A percentile compares a stretch with the other conserved stretches of the same genome.
Conservation (phyloP, 2,113 vertebrate species). For the Sinocyclocheilus anophthalmus region DNA sequence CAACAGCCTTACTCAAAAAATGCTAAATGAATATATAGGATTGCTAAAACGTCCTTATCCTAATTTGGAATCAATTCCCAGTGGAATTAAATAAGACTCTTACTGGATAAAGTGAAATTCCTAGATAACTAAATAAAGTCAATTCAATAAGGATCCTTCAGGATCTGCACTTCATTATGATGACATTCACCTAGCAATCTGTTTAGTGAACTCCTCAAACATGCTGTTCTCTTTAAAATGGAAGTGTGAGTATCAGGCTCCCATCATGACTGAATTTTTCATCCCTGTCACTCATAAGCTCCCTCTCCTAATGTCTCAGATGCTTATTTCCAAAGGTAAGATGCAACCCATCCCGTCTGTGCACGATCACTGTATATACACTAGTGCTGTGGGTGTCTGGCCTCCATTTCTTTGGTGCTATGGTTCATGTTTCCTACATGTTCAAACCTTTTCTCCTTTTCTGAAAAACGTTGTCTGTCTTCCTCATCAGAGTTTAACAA, state of each 20-base stretch:
- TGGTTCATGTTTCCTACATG: constrained; percentile 13
- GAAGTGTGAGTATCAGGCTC: constrained; percentile 69
- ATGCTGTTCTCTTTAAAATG: constrained; percentile 35
- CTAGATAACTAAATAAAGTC: too few relatives aligned
- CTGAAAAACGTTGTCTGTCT: background rate
- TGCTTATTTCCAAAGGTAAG: constrained; percentile 94
- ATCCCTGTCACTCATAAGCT: constrained; percentile 86
- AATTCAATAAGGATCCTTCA: background rate
- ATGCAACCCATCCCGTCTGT: constrained; percentile 42
- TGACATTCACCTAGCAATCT: background rate
- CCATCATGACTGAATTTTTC: constrained; percentile 84
- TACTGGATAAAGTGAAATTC: too few relatives aligned
- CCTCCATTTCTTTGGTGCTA: constrained; percentile 4
- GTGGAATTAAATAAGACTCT: background rate
- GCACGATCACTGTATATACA: constrained; percentile 56
- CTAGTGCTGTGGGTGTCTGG: constrained; percentile 28
- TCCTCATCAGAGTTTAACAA: background rate
- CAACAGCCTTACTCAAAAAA: background rate
- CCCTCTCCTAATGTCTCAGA: constrained; percentile 92
- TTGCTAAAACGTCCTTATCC: background rate
- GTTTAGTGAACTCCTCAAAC: background rate
- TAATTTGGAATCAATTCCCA: background rate
- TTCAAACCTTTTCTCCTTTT: background rate
- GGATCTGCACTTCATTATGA: background rate
- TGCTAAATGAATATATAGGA: background rate